phyloP scores from a whole-genome alignment of 2,113 vertebrate genomes.

The Daphoenositta chrysoptera region DNA sequence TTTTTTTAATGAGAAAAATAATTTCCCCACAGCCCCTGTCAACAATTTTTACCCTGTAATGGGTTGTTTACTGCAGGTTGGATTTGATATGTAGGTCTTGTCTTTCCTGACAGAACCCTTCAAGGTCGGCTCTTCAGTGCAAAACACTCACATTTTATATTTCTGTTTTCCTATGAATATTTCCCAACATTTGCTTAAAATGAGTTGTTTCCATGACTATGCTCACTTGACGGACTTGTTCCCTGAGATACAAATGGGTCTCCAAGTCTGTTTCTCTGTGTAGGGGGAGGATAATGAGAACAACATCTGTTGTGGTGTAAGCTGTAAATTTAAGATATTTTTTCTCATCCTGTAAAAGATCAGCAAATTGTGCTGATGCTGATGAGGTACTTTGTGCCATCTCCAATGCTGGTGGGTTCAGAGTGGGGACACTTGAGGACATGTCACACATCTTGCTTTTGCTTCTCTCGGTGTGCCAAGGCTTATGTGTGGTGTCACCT shows the following conservation, averaged over 20 bases:
- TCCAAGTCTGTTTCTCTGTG: background rate
- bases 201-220: constrained; percentile 23
- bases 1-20: background rate
- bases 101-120: background rate
- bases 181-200: background rate
- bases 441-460: background rate
- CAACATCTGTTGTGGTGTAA: background rate
- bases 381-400: background rate
- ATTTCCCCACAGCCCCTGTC: background rate
- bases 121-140: background rate
- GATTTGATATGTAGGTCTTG: background rate
- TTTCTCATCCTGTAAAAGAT: background rate
- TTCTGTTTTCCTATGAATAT: background rate
- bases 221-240: background rate
- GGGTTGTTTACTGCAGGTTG: constrained; percentile 27
- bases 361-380: background rate
- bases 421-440: background rate
- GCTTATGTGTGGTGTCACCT: background rate
- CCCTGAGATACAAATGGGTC: background rate
- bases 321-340: background rate
- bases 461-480: background rate
- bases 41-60: background rate
- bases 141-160: background rate
- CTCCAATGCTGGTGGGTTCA: background rate
- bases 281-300: constrained; percentile 10